Evolutionary conservation across 2,113 vertebrate species (phyloP).

Genomic region (Fregetta grallaria): DNA sequence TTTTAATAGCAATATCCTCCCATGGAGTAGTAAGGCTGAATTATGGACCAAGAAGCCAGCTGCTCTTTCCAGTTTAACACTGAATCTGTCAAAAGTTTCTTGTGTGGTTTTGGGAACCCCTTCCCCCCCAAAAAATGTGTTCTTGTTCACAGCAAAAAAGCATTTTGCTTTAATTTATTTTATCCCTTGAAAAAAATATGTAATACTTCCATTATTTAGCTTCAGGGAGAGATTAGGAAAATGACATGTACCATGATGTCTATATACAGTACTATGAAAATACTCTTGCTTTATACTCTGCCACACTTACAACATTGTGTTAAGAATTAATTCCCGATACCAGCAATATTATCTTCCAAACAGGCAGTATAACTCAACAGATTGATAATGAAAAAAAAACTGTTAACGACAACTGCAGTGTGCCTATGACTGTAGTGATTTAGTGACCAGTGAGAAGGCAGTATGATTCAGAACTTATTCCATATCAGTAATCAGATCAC

Average conservation of each 20-base stretch:
- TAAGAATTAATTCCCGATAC: neutral
- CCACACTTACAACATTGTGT: neutral
- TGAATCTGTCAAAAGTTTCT: neutral
- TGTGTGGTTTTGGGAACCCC: neutral
- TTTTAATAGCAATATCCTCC: neutral
- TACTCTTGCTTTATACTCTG: neutral
- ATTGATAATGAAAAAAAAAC: neutral
- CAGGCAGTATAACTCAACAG: neutral
- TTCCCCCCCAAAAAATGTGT: neutral
- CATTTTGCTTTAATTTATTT: neutral
- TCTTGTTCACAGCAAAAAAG: neutral
- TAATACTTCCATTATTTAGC: neutral
- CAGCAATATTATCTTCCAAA: neutral
- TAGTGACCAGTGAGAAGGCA: neutral
- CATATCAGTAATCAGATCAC: neutral
- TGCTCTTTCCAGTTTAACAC: neutral
- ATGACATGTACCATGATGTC: neutral
- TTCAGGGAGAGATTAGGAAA: neutral
- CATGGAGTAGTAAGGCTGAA: neutral
- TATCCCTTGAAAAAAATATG: neutral
- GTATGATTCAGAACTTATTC: neutral
- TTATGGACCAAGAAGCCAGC: neutral
- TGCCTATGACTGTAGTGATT: neutral
- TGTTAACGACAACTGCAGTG: neutral
- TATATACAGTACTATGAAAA: neutral